Percentiles rank a stretch among this genome's conserved stretches.
phyloP scores from a whole-genome alignment of 2,888 invertebrate species.

The Hirudinaria manillensis region DNA sequence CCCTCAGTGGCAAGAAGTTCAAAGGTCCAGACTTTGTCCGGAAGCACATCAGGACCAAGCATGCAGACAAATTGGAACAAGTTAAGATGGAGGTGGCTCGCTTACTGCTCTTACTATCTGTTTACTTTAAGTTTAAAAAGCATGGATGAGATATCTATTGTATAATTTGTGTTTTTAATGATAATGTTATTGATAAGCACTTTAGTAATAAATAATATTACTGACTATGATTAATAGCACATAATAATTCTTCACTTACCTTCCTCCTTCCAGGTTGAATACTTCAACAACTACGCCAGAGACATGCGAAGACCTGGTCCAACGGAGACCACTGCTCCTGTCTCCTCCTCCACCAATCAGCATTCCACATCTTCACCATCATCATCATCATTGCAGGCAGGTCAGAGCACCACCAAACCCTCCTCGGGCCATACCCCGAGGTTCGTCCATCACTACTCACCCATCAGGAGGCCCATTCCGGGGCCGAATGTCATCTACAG shows the following conservation, averaged over 20 bases:
- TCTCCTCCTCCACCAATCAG: not conserved
- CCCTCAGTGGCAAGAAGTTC: constrained; percentile 86
- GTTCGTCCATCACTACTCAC: constrained; percentile 3
- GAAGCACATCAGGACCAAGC: constrained; percentile 96
- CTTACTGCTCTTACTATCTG: too few relatives aligned
- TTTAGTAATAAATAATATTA: too few relatives aligned
- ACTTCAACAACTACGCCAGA: constrained; percentile 88
- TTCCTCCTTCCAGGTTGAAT: constrained; percentile 66
- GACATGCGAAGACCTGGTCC: constrained; percentile 90
- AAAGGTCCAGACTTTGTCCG: constrained; percentile 89
- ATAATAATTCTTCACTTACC: too few relatives aligned
- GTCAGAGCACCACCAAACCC: not conserved
- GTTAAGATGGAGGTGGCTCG: constrained; percentile 83
- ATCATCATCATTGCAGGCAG: not conserved
- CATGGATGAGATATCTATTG: not conserved
- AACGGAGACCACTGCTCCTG: constrained; percentile 61
- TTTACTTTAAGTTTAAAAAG: too few relatives aligned
- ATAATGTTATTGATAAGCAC: too few relatives aligned
- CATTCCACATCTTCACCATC: not conserved
- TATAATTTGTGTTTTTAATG: not conserved
- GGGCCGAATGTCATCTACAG: constrained; percentile 7
- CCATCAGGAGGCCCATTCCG: not conserved
- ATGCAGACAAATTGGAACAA: constrained; percentile 90
- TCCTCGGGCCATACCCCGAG: not conserved
- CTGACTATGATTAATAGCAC: too few relatives aligned